phyloP scores from a whole-genome alignment of 2,888 invertebrate species.

The Zygaena filipendulae region DNA sequence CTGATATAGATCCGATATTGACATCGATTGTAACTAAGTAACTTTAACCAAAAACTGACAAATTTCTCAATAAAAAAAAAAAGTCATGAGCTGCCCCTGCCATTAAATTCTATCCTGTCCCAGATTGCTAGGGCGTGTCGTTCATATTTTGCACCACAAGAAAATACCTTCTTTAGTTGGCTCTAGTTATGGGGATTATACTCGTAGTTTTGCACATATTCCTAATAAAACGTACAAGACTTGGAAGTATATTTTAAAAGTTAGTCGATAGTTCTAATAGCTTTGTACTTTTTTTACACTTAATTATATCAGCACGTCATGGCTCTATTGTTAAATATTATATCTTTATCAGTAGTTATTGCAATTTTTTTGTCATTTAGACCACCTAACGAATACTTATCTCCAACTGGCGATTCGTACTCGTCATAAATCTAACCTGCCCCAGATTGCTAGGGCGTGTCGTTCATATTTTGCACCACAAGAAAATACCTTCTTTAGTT shows the following conservation, averaged over 20 bases:
- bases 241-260: no score
- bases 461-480: conserved; percentile 28
- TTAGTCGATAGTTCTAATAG: no score
- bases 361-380: no score
- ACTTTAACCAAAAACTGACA: background rate
- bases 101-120: conserved; percentile 39
- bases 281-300: no score
- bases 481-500: conserved; percentile 20
- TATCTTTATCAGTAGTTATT: no score
- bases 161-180: conserved; percentile 20
- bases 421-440: conserved; percentile 43
- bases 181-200: conserved; percentile 31
- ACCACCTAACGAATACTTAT: no score
- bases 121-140: conserved; percentile 36
- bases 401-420: conserved; percentile 30
- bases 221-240: no score
- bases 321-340: no score
- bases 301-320: no score
- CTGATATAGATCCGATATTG: no score
- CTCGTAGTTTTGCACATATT: conserved; percentile 21
- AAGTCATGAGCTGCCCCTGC: no score
- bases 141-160: conserved; percentile 27
- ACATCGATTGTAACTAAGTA: no score
- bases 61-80: conserved; percentile 1
- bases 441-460: conserved; percentile 38